Evolutionary conservation across 2,888 invertebrate species (phyloP).

Genomic region (Tipula unca): DNA sequence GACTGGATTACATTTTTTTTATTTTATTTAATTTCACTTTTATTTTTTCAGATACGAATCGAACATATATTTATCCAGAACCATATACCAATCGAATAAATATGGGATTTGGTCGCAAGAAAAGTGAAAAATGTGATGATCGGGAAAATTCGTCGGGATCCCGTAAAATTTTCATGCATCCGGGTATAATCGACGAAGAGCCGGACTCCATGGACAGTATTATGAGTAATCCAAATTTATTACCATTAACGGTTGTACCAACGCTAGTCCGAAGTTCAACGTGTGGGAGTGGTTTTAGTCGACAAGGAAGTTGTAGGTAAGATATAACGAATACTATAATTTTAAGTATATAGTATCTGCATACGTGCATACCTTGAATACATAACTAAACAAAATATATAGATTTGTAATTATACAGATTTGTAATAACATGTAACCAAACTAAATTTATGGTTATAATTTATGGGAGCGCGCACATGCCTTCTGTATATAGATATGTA

Average conservation of each 20-base stretch:
- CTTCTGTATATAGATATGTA: no score
- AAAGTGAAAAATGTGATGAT: background rate
- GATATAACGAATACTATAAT: constrained; percentile 24
- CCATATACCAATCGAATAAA: no score
- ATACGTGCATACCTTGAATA: background rate
- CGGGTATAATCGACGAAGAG: constrained; percentile 34
- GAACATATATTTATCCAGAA: no score
- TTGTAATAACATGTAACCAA: background rate
- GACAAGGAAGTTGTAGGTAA: constrained; percentile 39
- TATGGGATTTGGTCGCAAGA: background rate
- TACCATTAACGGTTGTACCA: constrained; percentile 41
- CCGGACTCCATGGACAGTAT: constrained; percentile 41
- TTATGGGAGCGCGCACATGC: background rate
- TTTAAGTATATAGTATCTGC: background rate
- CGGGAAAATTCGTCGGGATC: constrained; percentile 8
- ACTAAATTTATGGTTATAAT: background rate
- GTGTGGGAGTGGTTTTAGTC: constrained; percentile 33
- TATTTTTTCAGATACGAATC: background rate
- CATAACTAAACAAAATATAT: no score
- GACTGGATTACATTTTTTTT: background rate
- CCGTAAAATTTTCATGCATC: constrained; percentile 20
- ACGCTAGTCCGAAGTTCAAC: constrained; percentile 36
- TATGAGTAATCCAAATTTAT: constrained; percentile 39
- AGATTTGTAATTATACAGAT: background rate
- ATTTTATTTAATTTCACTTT: background rate